Evolutionary conservation across 2,888 invertebrate species (phyloP).

Genomic region (Ferdinandea cuprea): DNA sequence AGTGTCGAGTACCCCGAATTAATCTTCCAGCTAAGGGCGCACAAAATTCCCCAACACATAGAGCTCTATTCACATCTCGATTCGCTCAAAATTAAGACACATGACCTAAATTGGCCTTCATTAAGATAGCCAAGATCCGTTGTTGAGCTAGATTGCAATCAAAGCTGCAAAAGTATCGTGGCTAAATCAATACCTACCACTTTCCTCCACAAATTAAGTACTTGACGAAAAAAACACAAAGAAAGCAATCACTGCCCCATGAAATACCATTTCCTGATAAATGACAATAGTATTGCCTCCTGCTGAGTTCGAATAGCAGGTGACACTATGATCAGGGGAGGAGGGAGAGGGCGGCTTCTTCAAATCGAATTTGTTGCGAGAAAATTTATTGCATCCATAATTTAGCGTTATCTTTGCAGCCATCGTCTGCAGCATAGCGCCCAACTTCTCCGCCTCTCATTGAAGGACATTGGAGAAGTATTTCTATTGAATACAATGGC

Average conservation of each 20-base stretch:
- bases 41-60: neutral
- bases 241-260: conserved; percentile 2
- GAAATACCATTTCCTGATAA: neutral
- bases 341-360: conserved; percentile 49
- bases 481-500: conserved; percentile 69
- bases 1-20: conserved; percentile 12
- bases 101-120: conserved; percentile 57
- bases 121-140: conserved; percentile 58
- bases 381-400: conserved; percentile 74
- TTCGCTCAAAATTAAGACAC: conserved; percentile 35
- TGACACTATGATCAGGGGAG: too few species aligned
- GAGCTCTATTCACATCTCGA: conserved; percentile 21
- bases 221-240: conserved; percentile 39
- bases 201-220: conserved; percentile 2
- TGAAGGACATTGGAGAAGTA: conserved; percentile 56
- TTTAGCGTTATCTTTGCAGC: conserved; percentile 71
- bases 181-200: conserved; percentile 56
- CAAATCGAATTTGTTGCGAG: conserved; percentile 73
- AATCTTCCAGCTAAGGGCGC: conserved; percentile 7
- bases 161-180: conserved; percentile 54
- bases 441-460: neutral
- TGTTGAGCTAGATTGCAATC: conserved; percentile 35
- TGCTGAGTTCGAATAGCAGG: conserved; percentile 48
- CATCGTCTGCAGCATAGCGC: conserved; percentile 67
- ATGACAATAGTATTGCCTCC: conserved; percentile 20